Evolutionary conservation across 2,113 vertebrate species (phyloP).

Genomic region (Pantherophis guttatus): DNA sequence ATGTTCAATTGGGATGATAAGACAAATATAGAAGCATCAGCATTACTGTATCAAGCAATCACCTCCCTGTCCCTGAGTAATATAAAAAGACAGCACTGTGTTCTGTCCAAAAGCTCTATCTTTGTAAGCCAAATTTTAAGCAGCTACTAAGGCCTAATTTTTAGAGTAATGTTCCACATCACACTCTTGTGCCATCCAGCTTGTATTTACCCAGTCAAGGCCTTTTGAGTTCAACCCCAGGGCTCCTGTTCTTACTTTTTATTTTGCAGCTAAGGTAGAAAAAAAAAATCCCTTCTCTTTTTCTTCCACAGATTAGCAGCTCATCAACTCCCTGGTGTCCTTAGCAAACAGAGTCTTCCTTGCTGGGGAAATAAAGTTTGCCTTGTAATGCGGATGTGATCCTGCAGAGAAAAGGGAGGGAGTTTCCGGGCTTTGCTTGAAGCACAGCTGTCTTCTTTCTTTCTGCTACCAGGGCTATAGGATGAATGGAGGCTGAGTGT

Average conservation of each 20-base stretch:
- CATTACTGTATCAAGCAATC: neutral
- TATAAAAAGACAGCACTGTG: neutral
- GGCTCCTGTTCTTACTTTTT: conserved; percentile 71
- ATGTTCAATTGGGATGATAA: neutral
- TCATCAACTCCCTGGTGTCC: conserved; percentile 87
- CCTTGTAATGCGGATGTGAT: conserved; percentile 80
- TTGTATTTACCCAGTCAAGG: conserved; percentile 78
- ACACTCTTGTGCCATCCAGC: conserved; percentile 67
- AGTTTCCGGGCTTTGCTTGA: conserved; percentile 78
- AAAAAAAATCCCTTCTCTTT: conserved; percentile 55
- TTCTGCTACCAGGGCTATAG: conserved; percentile 57
- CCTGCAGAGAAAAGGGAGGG: conserved; percentile 62
- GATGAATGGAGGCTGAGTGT: conserved; percentile 67
- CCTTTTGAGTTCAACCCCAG: conserved; percentile 60
- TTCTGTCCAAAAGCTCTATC: neutral
- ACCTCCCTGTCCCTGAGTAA: neutral
- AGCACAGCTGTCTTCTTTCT: conserved; percentile 73
- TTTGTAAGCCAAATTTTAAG: neutral
- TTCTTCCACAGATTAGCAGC: conserved; percentile 82
- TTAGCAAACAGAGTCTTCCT: conserved; percentile 82
- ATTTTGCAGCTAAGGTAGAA: conserved; percentile 70
- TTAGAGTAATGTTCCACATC: conserved; percentile 59
- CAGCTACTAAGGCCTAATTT: neutral
- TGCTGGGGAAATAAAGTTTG: conserved; percentile 77
- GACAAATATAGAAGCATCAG: neutral